Conservation (phyloP, 2,113 vertebrate species). For the Aptenodytes forsteri region DNA sequence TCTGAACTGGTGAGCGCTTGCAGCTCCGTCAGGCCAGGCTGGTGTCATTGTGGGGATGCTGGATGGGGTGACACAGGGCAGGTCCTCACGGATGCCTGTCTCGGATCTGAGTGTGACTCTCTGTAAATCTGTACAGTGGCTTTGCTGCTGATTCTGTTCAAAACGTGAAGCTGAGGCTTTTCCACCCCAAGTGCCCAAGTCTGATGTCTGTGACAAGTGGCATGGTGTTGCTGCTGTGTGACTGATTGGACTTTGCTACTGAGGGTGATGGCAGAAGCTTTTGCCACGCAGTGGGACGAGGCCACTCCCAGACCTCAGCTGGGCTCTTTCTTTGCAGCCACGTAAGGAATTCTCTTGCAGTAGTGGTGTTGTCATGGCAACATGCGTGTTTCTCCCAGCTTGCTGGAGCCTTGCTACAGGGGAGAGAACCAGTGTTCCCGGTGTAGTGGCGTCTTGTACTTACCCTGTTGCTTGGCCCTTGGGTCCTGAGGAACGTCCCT, state of each 20-base stretch:
- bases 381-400: background rate
- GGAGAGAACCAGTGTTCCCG: background rate
- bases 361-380: conserved; percentile 44
- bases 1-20: background rate
- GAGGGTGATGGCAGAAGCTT: background rate
- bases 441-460: rapidly evolving
- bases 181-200: rapidly evolving
- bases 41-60: rapidly evolving
- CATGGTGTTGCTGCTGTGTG: background rate
- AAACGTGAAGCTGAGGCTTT: background rate
- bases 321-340: conserved; percentile 38
- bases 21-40: background rate
- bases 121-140: rapidly evolving
- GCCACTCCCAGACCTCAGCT: background rate
- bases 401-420: background rate
- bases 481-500: background rate
- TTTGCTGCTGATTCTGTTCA: background rate
- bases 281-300: too few species aligned
- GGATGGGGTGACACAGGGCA: background rate
- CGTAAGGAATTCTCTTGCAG: conserved; percentile 64
- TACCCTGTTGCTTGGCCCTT: background rate
- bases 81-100: rapidly evolving
- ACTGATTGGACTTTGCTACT: background rate
- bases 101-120: rapidly evolving
- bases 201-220: rapidly evolving